Evolutionary conservation across 2,888 invertebrate genomes (phyloP).

Genomic region (Heteropelma amictum): DNA sequence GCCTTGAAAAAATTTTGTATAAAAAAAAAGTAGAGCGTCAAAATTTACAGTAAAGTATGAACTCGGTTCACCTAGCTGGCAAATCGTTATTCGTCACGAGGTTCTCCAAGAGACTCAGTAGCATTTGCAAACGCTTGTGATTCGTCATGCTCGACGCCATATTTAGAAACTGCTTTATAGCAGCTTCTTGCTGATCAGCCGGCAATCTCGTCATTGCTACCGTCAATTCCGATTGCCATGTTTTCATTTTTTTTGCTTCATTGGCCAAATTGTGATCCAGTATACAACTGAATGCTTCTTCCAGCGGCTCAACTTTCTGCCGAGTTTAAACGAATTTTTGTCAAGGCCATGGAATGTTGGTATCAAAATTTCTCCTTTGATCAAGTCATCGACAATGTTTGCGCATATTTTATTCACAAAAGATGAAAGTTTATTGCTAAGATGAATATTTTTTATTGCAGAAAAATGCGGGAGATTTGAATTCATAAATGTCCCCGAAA

Average conservation of each 20-base stretch:
- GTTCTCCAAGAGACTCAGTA: slow-evolving; percentile 87
- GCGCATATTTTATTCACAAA: too few relatives aligned
- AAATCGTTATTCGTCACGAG: slow-evolving; percentile 86
- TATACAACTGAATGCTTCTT: slow-evolving; percentile 94
- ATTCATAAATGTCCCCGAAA: too few relatives aligned
- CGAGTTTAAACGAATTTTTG: neutral
- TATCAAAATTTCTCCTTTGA: neutral
- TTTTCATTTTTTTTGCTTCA: slow-evolving; percentile 84
- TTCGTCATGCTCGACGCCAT: slow-evolving; percentile 87
- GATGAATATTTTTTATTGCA: too few relatives aligned
- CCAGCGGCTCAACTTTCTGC: slow-evolving; percentile 89
- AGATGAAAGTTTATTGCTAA: too few relatives aligned
- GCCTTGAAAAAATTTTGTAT: slow-evolving; percentile 77
- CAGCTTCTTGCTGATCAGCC: slow-evolving; percentile 86
- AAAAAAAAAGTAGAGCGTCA: neutral
- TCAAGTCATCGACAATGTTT: too few relatives aligned
- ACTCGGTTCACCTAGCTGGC: slow-evolving; percentile 84
- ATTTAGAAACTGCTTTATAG: slow-evolving; percentile 86
- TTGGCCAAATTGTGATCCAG: slow-evolving; percentile 87
- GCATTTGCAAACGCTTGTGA: slow-evolving; percentile 86
- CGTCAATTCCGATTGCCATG: slow-evolving; percentile 85
- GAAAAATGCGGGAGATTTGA: too few relatives aligned
- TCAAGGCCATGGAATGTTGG: too few relatives aligned
- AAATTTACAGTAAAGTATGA: neutral
- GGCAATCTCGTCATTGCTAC: slow-evolving; percentile 83